A percentile compares a stretch with the other conserved stretches of the same genome.
These are phyloP conservation scores for Gymnosoma rotundatum DNA, from an alignment of 2,888 invertebrate genomes.

Conservation along the genomic window DNA sequence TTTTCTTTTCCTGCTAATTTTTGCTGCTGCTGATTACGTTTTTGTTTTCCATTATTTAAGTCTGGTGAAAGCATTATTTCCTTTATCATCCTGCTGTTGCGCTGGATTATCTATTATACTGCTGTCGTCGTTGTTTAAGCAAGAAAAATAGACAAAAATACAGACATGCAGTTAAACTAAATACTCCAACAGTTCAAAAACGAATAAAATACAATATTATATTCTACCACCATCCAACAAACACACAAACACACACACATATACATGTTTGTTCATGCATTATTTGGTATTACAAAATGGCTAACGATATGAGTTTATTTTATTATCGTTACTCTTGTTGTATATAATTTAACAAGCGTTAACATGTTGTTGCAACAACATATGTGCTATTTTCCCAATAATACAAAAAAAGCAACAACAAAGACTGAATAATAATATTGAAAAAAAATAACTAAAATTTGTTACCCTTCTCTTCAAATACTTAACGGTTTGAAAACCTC, in stretches of 20 bases:
- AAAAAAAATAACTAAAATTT: slow-evolving; percentile 25
- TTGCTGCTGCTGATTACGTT: slow-evolving; percentile 21
- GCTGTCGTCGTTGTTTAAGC: slow-evolving; percentile 61
- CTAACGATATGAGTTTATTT: slow-evolving; percentile 58
- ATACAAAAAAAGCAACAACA: slow-evolving; percentile 8
- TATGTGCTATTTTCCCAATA: slow-evolving; percentile 70
- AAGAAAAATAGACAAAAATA: slow-evolving; percentile 2
- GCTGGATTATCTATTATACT: slow-evolving; percentile 68
- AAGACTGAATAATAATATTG: slow-evolving; percentile 1
- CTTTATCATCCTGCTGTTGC: slow-evolving; percentile 67
- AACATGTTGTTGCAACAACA: slow-evolving; percentile 74
- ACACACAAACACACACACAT: neutral
- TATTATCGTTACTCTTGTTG: slow-evolving; percentile 48
- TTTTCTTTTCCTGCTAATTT: slow-evolving; percentile 20
- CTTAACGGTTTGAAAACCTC: slow-evolving; percentile 56
- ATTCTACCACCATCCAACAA: slow-evolving; percentile 31
- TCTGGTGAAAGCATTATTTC: slow-evolving; percentile 66
- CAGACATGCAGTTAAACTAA: slow-evolving; percentile 45
- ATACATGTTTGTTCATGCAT: slow-evolving; percentile 15
- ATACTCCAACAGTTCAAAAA: slow-evolving; percentile 45
- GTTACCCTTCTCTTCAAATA: slow-evolving; percentile 65
- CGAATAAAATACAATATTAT: slow-evolving; percentile 28
- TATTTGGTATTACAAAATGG: slow-evolving; percentile 67
- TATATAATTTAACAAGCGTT: slow-evolving; percentile 70
- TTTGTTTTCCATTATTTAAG: slow-evolving; percentile 15